These are phyloP conservation scores for Eilema griseolum DNA, from an alignment of 2,888 invertebrate genomes.

Conservation along the genomic window DNA sequence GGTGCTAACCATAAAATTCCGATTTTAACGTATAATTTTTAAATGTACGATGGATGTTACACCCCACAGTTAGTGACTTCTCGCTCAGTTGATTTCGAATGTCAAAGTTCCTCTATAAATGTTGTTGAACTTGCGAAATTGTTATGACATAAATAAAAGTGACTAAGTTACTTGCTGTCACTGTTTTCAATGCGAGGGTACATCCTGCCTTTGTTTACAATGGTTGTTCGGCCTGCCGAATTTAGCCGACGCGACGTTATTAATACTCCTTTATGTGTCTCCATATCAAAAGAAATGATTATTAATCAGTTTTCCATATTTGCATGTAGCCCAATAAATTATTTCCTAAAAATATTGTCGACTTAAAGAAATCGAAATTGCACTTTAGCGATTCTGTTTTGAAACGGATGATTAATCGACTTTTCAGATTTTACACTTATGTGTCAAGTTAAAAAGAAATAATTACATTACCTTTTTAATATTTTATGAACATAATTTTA, in stretches of 20 bases:
- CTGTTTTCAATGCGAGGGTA: slow-evolving; percentile 47
- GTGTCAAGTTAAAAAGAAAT: background rate
- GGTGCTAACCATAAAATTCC: slow-evolving; percentile 39
- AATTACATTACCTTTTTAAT: background rate
- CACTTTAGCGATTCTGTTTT: slow-evolving; percentile 2
- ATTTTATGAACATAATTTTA: background rate
- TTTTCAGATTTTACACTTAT: background rate
- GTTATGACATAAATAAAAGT: slow-evolving; percentile 41
- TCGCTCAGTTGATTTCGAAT: slow-evolving; percentile 33
- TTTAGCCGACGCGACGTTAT: slow-evolving; percentile 55
- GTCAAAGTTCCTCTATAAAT: slow-evolving; percentile 47
- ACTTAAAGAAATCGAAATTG: slow-evolving; percentile 14
- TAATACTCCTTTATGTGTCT: slow-evolving; percentile 47
- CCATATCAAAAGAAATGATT: slow-evolving; percentile 43
- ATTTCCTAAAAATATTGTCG: slow-evolving; percentile 9
- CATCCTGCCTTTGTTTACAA: slow-evolving; percentile 70
- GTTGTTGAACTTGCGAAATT: slow-evolving; percentile 52
- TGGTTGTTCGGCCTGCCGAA: slow-evolving; percentile 60
- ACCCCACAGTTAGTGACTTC: slow-evolving; percentile 19
- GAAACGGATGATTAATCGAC: background rate
- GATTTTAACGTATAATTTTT: slow-evolving; percentile 43
- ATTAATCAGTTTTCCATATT: slow-evolving; percentile 31
- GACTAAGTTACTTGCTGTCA: slow-evolving; percentile 34
- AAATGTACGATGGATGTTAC: slow-evolving; percentile 24
- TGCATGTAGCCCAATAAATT: slow-evolving; percentile 18